Evolutionary conservation across 2,797 vertebrate species (phyloP), one percentile per base, ranked within the genome.

Genomic region (Halcyon badia): DNA sequence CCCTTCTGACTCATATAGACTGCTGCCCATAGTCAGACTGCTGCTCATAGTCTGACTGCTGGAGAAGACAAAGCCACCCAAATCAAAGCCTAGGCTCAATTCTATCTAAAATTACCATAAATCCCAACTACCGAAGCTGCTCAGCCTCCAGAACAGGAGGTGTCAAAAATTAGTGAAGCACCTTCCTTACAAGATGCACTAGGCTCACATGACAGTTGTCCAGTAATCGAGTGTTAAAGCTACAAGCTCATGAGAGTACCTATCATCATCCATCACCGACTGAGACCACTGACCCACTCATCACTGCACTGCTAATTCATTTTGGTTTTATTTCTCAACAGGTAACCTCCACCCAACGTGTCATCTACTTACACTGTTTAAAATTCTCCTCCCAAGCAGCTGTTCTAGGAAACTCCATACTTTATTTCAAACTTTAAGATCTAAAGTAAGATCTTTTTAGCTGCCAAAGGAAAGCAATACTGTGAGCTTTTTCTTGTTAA

Each of bases 391-490:
- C 37, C 39, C 42, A 84, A 70, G 56, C 69, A 87, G 82, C 68
- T 92, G 25, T 21, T 87, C 54, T 44, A 30, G 39, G 75, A 60
- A 71, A 86, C 56, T 62, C 64, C 64, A 49, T 35, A 21, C 14
- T 80, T 77, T 33, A 13, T 60, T 72, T 90, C 71, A 68, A 71
- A 28, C 16, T 48, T 70, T 56, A 52, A 72, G 30, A 69, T 37
- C 20, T 44, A 4, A 85, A 87, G 20, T 5, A 60, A 85, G 70
- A 89, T 64, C 64, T 87, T 94, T 87, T 88, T 37, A 84, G 49
- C 61, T 83, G 69, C 51, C 46, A 44, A 76, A 93, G 57, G 60
- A 88, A 96, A 93, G 83, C 30, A 61, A 94, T 65, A 88, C 61
- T 66, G 3, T 5, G 8, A 72, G 30, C 6, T 16, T 86, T 83